Evolutionary conservation across 2,797 vertebrate genomes (phyloP), one percentile per base, ranked within the genome.

Genomic region (Mus spretus): DNA sequence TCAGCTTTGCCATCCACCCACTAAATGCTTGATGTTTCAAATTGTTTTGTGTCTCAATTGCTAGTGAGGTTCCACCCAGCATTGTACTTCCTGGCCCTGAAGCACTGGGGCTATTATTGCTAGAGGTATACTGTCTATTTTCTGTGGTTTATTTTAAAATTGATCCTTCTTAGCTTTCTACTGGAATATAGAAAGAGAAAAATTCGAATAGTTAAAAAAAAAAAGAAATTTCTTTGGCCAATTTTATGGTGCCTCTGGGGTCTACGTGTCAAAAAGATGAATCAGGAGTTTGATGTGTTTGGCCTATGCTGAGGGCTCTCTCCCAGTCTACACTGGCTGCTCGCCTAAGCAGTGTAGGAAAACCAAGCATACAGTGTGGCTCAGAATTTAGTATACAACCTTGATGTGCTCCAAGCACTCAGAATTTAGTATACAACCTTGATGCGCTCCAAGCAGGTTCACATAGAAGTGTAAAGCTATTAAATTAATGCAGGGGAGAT

Each of bases 211-310:
- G 85, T 65, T 19, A 85, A 83, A 94, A 95, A 80, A 89, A 63
- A 17, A 26, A 72, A 61, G 75, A 47, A 15, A 77, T 77, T 74
- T 95, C 94, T 95, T 97, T 96, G 97, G 96, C 97, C 4, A 14
- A 57, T 89, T 88, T 89, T 89, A 50, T 96, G 61, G 96, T 96
- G 92, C 89, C 96, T 91, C 86, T 96, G 96, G 96, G 97, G 89
- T 83, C 83, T 70, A 26, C n/a, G 81, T 96, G 97, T 97, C 96
- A 97, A 28, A 95, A 97, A 97, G 97, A 97, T 96, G 91, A 95
- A 97, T 97, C 92, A 95, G 87, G 80, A 67, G 87, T 95, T 97
- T 96, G 96, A 81, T 96, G 19, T 89, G 70, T 78, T 97, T 98
- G 97, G 97, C 97, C 47, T 17, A 12, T 44, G 24, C 74, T 13